Evolutionary conservation across 30 jellyfish, hydroid and myxozoan genomes (phyloP).

Genomic region (Turritopsis rubra): DNA sequence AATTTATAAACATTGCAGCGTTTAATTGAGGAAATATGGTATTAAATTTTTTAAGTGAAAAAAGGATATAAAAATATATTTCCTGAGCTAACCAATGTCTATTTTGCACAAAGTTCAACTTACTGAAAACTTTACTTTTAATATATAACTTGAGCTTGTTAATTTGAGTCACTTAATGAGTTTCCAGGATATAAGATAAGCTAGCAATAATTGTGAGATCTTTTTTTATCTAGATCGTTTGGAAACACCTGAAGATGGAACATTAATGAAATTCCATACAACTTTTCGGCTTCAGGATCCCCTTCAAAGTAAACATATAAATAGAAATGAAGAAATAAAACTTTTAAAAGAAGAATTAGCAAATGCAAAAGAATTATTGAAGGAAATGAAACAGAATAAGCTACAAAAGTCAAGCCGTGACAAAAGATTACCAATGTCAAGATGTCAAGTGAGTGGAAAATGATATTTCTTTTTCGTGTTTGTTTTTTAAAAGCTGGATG

Average conservation of each 20-base stretch:
- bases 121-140: too few relatives aligned
- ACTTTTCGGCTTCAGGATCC: conserved; percentile 24
- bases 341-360: conserved; percentile 11
- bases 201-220: background rate
- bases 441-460: conserved; percentile 24
- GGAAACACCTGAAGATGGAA: background rate
- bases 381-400: background rate
- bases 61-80: too few relatives aligned
- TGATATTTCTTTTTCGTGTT: background rate
- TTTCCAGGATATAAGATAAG: too few relatives aligned
- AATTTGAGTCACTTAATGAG: too few relatives aligned
- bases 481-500: background rate
- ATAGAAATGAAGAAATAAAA: background rate
- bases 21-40: too few relatives aligned
- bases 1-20: too few relatives aligned
- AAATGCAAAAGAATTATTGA: background rate
- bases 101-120: too few relatives aligned
- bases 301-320: background rate
- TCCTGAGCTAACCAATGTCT: too few relatives aligned
- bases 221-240: background rate
- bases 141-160: too few relatives aligned
- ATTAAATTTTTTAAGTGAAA: too few relatives aligned
- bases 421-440: conserved; percentile 35
- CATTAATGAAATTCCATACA: conserved; percentile 14
- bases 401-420: background rate